phyloP scores from a whole-genome alignment of 2,113 vertebrate genomes.

The Cryptotis parvus region DNA sequence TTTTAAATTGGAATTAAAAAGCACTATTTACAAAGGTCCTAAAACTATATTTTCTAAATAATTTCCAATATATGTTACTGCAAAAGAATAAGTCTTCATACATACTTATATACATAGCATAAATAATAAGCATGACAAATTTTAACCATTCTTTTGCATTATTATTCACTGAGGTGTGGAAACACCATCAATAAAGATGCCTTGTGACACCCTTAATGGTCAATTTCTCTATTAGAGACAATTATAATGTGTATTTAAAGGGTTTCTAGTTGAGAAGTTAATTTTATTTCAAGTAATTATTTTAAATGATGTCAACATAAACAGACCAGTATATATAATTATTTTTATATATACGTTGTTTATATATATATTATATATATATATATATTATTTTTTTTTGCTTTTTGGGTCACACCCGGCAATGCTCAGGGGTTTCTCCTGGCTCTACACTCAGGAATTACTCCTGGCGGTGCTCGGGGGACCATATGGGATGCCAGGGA shows the following conservation, averaged over 20 bases:
- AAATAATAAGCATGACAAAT: background rate
- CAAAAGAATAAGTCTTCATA: background rate
- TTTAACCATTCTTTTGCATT: background rate
- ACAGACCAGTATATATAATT: background rate
- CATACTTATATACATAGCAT: background rate
- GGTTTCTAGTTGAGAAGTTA: background rate
- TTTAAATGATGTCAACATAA: background rate
- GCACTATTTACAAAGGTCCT: background rate
- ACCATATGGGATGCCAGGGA: no score
- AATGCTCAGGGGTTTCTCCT: no score
- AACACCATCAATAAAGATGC: background rate
- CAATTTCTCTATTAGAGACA: background rate
- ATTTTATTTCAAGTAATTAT: background rate
- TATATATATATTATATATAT: no score
- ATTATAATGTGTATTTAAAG: background rate
- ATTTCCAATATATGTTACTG: background rate
- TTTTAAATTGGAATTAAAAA: slow-evolving; percentile 22
- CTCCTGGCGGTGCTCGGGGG: no score
- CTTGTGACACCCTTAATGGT: background rate
- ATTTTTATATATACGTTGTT: no score
- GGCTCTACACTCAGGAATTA: no score
- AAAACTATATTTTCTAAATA: background rate
- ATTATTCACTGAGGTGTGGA: background rate
- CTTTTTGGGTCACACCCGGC: no score
- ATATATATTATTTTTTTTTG: no score